Evolutionary conservation across 2,797 vertebrate species (phyloP), one percentile per base, ranked within the genome.

Genomic region (Sebastiscus albofasciatus): DNA sequence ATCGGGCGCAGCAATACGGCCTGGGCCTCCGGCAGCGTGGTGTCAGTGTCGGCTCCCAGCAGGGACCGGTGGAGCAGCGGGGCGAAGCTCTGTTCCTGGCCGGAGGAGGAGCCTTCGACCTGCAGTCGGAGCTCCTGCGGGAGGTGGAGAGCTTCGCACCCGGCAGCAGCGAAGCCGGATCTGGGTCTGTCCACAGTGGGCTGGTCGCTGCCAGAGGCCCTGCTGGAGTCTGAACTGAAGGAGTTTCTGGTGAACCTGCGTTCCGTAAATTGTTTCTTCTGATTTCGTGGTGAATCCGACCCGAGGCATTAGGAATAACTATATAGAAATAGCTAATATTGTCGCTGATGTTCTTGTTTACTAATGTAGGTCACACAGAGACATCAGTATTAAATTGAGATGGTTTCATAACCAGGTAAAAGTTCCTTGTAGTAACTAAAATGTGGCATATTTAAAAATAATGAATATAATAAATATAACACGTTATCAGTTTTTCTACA

Each of bases 251-350:
- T 55, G 52, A 55, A 55, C 9, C 52, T 22, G 52, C 39, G 39
- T 10, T 8, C 18, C 49, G 20, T 52, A 52, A 52, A 52, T 20
- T 18, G 18, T 54, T n/a, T n/a, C 20, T n/a, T 52, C 49, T 52
- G 0, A 52, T 52, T 54, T 54, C 0, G 9, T 10, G 4, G 20
- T 1, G 20, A 54, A 54, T 54, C 4, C 4, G 4, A 22, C 49
- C 49, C 22, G 22, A 55, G 18, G 20, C 49, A 10, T n/a, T 55
- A 24, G 6, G 10, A 24, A 55, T 24, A 55, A 55, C 54, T 55
- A 55, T 11, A 54, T 22, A 54, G 49, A 54, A 54, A 54, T n/a
- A 22, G 49, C 49, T 4, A 0, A 54, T 54, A 54, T 22, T 54
- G 20, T 54, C 2, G 20, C 49, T 54, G 49, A 54, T 54, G 20